Base-by-base conservation (phyloP, 2,888 invertebrate species). In the Amiota minor region DNA sequence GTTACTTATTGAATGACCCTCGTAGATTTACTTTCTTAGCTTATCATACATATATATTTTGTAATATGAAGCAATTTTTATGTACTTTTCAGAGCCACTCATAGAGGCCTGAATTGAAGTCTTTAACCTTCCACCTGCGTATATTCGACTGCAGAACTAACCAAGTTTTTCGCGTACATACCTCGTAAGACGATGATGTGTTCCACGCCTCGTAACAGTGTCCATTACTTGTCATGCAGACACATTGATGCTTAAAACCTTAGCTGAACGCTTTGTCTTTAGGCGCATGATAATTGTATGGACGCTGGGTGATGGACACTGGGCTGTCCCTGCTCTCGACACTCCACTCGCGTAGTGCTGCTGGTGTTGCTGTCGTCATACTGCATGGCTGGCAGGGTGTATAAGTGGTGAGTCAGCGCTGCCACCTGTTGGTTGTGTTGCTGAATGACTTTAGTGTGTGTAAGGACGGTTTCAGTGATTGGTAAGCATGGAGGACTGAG, bases 221-320 rank as follows among this genome's bases (percentile, higher is more conserved):
- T 18, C 47, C 6, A 14, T 16, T 1, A 9, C 12, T 20, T 68
- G 59, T 20, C 23, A 74, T 70, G 50, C 71, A 53, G 53, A 69
- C 55, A 20, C 71, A 59, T 18, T 61, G 77, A 55, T 77, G 77
- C 18, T 80, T 82, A 23, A 77, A 14, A 47, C 67, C 18, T 18
- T 74, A 70, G 76, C 80, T 76, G 71, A 72, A 23, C 74, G 77
- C 23, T 73, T 65, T 18, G 74, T 14, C 72, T 85, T 83, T 2
- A 79, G 74, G 87, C 49, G 90, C 88, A 69, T 90, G 90, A 75
- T 89, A 90, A 74, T 90, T 90, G 50, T 80, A 88, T 16, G 90
- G 89, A 11, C 82, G 80, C 75, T 87, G 88, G 0, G 88, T 86
- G 1, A 86, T 86, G 47, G 82, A 78, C 11, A 81, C 80, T 9